Evolutionary conservation across 1,140 invertebrate genomes (phyloP), one percentile per base, ranked within the genome.

Genomic region (Diachasmimorpha longicaudata): DNA sequence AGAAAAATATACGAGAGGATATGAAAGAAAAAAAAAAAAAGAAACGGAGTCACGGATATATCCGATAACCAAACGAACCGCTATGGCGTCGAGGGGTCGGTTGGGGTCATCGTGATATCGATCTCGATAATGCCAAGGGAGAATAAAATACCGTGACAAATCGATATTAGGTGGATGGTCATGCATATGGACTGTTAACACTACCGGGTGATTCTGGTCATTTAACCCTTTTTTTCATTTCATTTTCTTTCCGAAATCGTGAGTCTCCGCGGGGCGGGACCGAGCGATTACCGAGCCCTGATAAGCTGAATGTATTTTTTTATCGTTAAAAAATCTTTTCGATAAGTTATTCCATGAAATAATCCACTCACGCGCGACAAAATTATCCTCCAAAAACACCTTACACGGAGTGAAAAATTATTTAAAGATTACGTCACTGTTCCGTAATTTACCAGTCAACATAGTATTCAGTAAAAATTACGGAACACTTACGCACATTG

Each of bases 41-140:
- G 55, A n/a, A 25, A 31, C 1, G 48, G 48, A 55, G 48, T 55
- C 25, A 39, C 37, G 36, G 19, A 23, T 67, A 74, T 67, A 74
- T 74, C 72, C 72, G 72, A 74, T 74, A 74, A 74, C 72, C 66
- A 78, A 79, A 79, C 52, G 69, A 81, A 82, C 79, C 82, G 80
- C 80, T 84, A 81, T 58, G 42, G 63, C 23, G 79, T 63, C 74
- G 79, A 72, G 31, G 77, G 80, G 77, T 83, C 83, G 73, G 63
- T 72, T 52, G 77, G 79, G 83, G 82, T 82, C 83, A 80, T 74
- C 73, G 78, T 79, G 82, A 85, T 81, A 85, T 79, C 74, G 78
- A 85, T 85, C 81, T 81, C 81, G 79, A 85, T 85, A 82, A 82
- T 78, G 75, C 73, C 72, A 70, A 39, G 76, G 79, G 79, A 48